Evolutionary conservation across 1,140 invertebrate genomes (phyloP).

Genomic region (Ostrea denselamellosa): DNA sequence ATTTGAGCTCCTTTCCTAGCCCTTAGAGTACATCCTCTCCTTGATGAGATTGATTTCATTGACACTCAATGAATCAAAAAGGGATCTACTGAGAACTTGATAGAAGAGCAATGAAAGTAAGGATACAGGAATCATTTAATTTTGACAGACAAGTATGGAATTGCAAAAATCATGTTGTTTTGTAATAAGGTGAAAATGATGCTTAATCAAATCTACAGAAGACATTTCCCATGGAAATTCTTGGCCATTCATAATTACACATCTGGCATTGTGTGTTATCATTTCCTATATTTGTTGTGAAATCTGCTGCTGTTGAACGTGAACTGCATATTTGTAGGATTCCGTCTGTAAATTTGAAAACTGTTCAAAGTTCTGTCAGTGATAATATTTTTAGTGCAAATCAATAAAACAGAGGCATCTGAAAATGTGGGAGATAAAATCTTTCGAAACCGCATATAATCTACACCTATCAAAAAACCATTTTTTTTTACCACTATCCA

Average conservation of each 20-base stretch:
- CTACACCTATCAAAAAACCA: not conserved
- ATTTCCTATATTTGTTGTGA: not conserved
- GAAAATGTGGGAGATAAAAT: not conserved
- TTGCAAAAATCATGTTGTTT: not conserved
- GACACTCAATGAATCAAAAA: not conserved
- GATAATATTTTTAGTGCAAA: not conserved
- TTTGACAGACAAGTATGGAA: not conserved
- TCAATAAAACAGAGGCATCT: not conserved
- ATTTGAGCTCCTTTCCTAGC: not conserved
- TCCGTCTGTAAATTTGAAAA: not conserved
- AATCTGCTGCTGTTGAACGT: too few relatives aligned
- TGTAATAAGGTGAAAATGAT: not conserved
- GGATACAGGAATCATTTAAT: not conserved
- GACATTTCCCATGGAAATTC: not conserved
- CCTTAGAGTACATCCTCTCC: not conserved
- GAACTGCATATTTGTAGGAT: too few relatives aligned
- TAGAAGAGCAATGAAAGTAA: not conserved
- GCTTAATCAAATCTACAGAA: not conserved
- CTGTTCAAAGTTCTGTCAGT: not conserved
- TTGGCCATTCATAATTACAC: not conserved
- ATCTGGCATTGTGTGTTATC: not conserved
- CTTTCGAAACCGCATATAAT: too few relatives aligned
- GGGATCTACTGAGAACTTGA: not conserved
- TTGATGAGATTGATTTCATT: slow-evolving; percentile 12
- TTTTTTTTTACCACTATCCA: not conserved